phyloP scores from a whole-genome alignment of 2,888 invertebrate species.

The Andrena chrysosceles region DNA sequence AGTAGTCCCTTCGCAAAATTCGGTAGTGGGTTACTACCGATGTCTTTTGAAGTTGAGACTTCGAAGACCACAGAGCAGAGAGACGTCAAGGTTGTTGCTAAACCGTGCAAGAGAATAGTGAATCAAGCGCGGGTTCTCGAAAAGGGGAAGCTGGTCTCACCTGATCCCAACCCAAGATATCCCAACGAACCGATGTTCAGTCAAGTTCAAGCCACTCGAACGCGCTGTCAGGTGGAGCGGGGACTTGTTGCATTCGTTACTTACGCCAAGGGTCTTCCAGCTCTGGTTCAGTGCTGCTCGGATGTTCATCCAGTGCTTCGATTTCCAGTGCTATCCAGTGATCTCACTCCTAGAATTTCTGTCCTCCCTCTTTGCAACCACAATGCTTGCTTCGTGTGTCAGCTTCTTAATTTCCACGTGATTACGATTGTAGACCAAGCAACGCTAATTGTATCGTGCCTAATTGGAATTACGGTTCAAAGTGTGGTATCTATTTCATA shows the following conservation, averaged over 20 bases:
- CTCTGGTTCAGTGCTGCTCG: background rate
- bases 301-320: background rate
- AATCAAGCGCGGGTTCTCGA: background rate
- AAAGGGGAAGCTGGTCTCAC: constrained; percentile 32
- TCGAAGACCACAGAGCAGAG: no score
- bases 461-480: background rate
- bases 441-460: background rate
- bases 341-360: background rate
- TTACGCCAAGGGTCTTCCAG: background rate
- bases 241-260: background rate
- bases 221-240: background rate
- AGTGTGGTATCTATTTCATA: background rate
- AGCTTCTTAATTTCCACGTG: background rate
- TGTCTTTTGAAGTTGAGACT: no score
- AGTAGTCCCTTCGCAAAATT: no score
- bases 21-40: no score
- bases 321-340: background rate
- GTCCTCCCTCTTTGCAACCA: background rate
- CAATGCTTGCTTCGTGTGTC: no score
- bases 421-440: background rate
- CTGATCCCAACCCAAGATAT: constrained; percentile 20
- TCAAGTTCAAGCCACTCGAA: constrained; percentile 68
- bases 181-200: constrained; percentile 49
- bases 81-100: background rate
- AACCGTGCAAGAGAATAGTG: background rate